Percentiles rank a stretch among this genome's conserved stretches.
Conservation (phyloP, 1,140 invertebrate species). For the Heliconius hermathena region DNA sequence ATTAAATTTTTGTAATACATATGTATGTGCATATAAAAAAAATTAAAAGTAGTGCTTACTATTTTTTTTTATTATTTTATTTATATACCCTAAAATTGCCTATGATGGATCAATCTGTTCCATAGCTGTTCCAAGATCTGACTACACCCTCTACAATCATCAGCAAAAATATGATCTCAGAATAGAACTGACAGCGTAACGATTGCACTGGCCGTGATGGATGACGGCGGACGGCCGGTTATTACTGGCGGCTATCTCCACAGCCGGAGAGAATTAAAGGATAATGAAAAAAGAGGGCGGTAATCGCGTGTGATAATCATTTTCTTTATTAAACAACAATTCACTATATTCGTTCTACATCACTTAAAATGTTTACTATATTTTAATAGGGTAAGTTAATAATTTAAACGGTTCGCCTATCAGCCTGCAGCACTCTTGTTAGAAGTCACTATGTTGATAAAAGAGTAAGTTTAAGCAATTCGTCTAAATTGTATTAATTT, state of each 20-base stretch:
- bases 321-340: constrained; percentile 12
- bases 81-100: neutral
- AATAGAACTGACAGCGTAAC: constrained; percentile 79
- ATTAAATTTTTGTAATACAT: too few species aligned
- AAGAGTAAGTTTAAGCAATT: neutral
- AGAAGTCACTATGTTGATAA: neutral
- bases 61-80: constrained; percentile 8
- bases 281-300: constrained; percentile 56
- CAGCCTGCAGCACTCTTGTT: too few species aligned
- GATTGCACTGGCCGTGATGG: constrained; percentile 77
- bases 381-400: too few species aligned
- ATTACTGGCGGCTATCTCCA: constrained; percentile 70
- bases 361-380: neutral
- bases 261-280: constrained; percentile 55
- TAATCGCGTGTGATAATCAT: constrained; percentile 39
- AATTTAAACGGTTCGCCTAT: too few species aligned
- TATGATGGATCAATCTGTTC: neutral
- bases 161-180: constrained; percentile 71
- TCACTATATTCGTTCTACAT: neutral
- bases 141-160: constrained; percentile 71
- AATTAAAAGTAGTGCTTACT: too few species aligned
- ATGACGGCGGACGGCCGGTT: constrained; percentile 65
- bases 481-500: neutral
- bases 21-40: too few species aligned
- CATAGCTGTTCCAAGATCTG: constrained; percentile 50